A percentile compares a stretch with the other conserved stretches of the same genome.
Evolutionary conservation across 2,888 invertebrate species (phyloP).

Genomic region (Abrostola triplasia): DNA sequence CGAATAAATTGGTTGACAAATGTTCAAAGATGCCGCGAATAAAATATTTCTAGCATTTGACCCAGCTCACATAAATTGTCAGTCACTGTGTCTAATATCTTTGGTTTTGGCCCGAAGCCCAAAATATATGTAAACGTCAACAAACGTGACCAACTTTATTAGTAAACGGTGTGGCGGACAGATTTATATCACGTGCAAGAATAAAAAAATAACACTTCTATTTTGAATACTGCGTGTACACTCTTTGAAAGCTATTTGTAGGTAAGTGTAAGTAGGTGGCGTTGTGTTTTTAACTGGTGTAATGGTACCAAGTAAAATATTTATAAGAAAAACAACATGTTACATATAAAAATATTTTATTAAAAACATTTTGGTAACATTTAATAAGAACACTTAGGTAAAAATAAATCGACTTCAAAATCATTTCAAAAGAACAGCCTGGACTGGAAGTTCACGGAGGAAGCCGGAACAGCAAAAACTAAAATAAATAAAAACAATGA

Average conservation of each 20-base stretch:
- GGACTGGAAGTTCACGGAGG: conserved; percentile 88
- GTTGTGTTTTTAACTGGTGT: conserved; percentile 22
- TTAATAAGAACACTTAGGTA: conserved; percentile 90
- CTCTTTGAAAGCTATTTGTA: conserved; percentile 58
- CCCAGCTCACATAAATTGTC: conserved; percentile 28
- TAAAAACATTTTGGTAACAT: conserved; percentile 90
- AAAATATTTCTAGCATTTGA: conserved; percentile 6
- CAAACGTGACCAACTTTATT: conserved; percentile 70
- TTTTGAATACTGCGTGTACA: conserved; percentile 54
- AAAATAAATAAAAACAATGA: conserved; percentile 87
- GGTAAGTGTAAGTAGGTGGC: conserved; percentile 43
- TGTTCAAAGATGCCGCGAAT: neutral
- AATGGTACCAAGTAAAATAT: conserved; percentile 2
- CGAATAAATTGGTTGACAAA: conserved; percentile 22
- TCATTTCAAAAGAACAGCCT: conserved; percentile 89
- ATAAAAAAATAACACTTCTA: conserved; percentile 61
- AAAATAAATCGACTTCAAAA: conserved; percentile 89
- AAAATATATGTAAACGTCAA: conserved; percentile 64
- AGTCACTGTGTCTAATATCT: conserved; percentile 41
- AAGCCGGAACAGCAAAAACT: conserved; percentile 88
- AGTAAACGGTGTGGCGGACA: conserved; percentile 49
- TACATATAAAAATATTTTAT: conserved; percentile 90
- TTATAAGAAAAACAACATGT: conserved; percentile 67
- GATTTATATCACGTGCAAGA: conserved; percentile 54
- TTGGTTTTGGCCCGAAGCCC: conserved; percentile 66